These are phyloP conservation scores for Mycalesis mineus DNA, from an alignment of 2,888 invertebrate genomes.

Conservation along the genomic window DNA sequence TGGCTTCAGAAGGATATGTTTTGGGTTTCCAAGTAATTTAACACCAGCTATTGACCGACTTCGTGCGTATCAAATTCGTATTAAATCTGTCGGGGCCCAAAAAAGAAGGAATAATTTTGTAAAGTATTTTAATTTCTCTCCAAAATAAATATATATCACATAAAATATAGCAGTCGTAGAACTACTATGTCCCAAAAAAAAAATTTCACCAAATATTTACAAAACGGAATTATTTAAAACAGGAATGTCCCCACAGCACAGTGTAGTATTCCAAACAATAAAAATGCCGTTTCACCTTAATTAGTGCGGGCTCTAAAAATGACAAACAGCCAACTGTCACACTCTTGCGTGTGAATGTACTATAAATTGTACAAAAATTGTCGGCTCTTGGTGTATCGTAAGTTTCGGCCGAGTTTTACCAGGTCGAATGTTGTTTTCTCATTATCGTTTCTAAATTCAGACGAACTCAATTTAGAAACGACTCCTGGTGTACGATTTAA, in stretches of 20 bases:
- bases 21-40: too few species aligned
- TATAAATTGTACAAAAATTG: constrained; percentile 57
- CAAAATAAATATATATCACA: too few species aligned
- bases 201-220: background rate
- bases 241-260: background rate
- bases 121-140: too few species aligned
- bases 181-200: too few species aligned
- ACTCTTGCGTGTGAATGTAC: constrained; percentile 60
- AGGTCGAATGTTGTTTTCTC: constrained; percentile 16
- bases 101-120: too few species aligned
- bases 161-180: too few species aligned
- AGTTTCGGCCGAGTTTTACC: constrained; percentile 17
- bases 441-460: constrained; percentile 25
- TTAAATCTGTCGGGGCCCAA: too few species aligned
- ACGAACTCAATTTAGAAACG: too few species aligned
- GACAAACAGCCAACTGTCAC: constrained; percentile 49
- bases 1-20: too few species aligned
- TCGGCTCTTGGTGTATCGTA: constrained; percentile 33
- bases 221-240: background rate
- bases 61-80: too few species aligned
- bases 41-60: too few species aligned
- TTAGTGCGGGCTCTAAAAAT: constrained; percentile 24
- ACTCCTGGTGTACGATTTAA: constrained; percentile 9
- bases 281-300: constrained; percentile 34
- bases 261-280: constrained; percentile 4